phyloP scores from a whole-genome alignment of 2,888 invertebrate species.

The Himalopsyche tibetana region DNA sequence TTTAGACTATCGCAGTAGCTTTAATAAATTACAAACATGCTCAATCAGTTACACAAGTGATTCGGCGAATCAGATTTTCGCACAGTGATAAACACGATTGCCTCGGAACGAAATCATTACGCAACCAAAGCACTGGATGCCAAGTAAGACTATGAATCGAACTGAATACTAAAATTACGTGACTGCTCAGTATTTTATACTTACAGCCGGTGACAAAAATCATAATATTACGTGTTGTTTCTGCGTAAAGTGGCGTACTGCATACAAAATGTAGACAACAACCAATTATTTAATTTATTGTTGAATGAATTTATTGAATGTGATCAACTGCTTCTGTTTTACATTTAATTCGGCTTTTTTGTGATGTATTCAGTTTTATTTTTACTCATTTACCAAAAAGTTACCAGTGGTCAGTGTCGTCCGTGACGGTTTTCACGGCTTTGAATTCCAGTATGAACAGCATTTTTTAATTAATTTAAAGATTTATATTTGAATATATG shows the following conservation, averaged over 20 bases:
- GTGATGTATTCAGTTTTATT: no score
- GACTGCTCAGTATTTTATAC: not conserved
- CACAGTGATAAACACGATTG: slow-evolving; percentile 34
- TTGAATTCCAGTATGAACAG: no score
- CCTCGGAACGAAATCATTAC: slow-evolving; percentile 9
- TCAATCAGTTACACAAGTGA: slow-evolving; percentile 34
- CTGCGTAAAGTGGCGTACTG: not conserved
- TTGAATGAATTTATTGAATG: no score
- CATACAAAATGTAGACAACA: no score
- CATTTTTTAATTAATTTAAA: no score
- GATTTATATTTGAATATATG: no score
- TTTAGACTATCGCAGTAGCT: not conserved
- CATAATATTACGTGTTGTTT: not conserved
- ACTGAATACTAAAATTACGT: slow-evolving; percentile 30
- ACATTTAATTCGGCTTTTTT: no score
- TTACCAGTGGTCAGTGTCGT: no score
- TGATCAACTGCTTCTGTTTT: no score
- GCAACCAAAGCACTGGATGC: slow-evolving; percentile 15
- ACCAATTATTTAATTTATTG: no score
- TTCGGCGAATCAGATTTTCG: slow-evolving; percentile 34
- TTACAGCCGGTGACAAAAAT: slow-evolving; percentile 5
- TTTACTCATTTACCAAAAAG: no score
- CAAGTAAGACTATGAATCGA: slow-evolving; percentile 1
- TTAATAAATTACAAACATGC: slow-evolving; percentile 31
- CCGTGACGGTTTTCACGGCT: no score